These are phyloP conservation scores for Himalopsyche anomala DNA, from an alignment of 2,888 invertebrate species.

Conservation along the genomic window DNA sequence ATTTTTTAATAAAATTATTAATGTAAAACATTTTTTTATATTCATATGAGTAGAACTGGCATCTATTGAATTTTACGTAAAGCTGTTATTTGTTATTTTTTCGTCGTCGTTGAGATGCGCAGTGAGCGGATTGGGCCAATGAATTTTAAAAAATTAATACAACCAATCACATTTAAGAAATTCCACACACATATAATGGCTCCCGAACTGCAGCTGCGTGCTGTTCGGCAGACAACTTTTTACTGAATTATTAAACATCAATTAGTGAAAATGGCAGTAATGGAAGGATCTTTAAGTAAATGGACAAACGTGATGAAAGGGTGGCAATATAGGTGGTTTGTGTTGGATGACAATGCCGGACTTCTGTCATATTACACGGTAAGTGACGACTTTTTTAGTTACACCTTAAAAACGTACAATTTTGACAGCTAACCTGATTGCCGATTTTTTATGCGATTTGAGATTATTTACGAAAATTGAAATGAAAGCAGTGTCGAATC, in stretches of 20 bases:
- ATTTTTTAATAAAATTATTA: too few relatives aligned
- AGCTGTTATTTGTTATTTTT: slow-evolving; percentile 42
- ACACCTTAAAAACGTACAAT: slow-evolving; percentile 48
- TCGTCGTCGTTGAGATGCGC: slow-evolving; percentile 17
- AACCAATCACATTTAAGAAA: slow-evolving; percentile 35
- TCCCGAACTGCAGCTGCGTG: slow-evolving; percentile 61
- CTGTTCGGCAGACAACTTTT: slow-evolving; percentile 54
- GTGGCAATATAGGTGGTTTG: slow-evolving; percentile 99
- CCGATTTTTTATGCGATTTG: slow-evolving; percentile 41
- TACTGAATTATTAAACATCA: slow-evolving; percentile 55
- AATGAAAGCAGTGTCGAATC: slow-evolving; percentile 1
- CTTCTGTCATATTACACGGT: slow-evolving; percentile 98
- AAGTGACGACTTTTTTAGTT: slow-evolving; percentile 72
- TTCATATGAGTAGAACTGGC: background rate
- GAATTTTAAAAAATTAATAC: slow-evolving; percentile 31
- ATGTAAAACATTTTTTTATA: too few relatives aligned
- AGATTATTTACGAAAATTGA: slow-evolving; percentile 26
- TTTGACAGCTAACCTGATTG: slow-evolving; percentile 62
- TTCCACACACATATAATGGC: slow-evolving; percentile 54
- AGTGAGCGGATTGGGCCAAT: slow-evolving; percentile 41
- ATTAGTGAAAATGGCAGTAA: slow-evolving; percentile 75
- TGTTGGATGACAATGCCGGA: slow-evolving; percentile 97
- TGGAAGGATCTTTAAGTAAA: slow-evolving; percentile 97
- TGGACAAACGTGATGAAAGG: slow-evolving; percentile 99
- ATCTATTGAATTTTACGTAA: slow-evolving; percentile 13